Base-by-base conservation (phyloP, 2,888 invertebrate genomes). In the Nomada hirtipes region DNA sequence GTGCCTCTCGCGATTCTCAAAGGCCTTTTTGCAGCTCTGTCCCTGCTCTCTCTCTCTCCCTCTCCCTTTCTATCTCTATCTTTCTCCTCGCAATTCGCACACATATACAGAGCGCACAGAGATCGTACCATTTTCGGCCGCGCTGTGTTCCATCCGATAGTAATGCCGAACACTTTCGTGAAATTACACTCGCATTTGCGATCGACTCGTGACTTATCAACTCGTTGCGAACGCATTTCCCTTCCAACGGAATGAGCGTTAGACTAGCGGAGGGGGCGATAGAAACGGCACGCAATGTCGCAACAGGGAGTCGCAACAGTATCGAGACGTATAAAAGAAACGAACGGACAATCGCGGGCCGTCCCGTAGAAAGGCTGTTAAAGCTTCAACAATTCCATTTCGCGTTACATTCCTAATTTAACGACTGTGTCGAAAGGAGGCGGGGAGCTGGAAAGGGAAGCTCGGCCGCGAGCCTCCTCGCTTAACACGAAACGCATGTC, bases 1-100 rank as follows among this genome's bases (percentile, higher is more conserved):
- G 92, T 90, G 92, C 90, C 91, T 90, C 90, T 79, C 84, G 89
- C 89, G 89, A 89, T 89, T 88, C 88, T 88, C 90, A 88, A 91
- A 91, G 89, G 90, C 89, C 91, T 92, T 91, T 91, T 91, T 91
- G 89, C 90, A 88, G n/a, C 84, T 82, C 84, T 79, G 81, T 76
- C 85, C 57, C 80, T 72, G 7, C 36, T 36, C 36, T 7, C 36
- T 36, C 67, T 61, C n/a, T 10, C 23, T 9, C 20, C 42, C 26
- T 18, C 65, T 55, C 76, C 53, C 18, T 57, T 7, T 42, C 55
- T 44, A 23, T 44, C 44, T 47, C 3, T 42, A 15, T 20, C 59
- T 20, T 13, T 15, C 15, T 15, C 4, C 0, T 44, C 11, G 15
- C 36, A 23, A 42, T 10, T 18, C 36, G 20, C 18, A 42, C 20